Base-by-base conservation (phyloP, 1,140 invertebrate species). In the Rhagoletis zephyria region DNA sequence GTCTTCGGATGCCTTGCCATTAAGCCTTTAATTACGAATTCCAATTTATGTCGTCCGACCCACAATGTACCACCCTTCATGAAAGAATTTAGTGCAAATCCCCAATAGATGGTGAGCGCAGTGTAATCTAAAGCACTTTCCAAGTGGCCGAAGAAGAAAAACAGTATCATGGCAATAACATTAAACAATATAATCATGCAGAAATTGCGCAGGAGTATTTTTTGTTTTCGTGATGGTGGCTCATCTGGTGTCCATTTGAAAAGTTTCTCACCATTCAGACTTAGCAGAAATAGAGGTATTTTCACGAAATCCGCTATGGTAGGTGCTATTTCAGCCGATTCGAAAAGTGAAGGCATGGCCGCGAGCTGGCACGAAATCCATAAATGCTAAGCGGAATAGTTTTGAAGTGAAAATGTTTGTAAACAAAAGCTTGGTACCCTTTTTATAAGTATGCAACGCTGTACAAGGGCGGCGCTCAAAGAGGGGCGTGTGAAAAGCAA, bases 161-260 rank as follows among this genome's bases (percentile, higher is more conserved):
- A 81, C 5, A 81, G 74, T 16, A 30, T 30, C 74, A 81, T 81
- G n/a, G 16, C 16, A 14, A 12, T 2, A 3, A 81, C 19, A 56
- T 81, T 59, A 16, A 30, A 81, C 1, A 48, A 6, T 1, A 14
- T 16, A 7, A 81, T 48, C 5, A 51, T 7, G 48, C 14, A 56
- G 30, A n/a, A 81, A 5, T 9, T 12, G 51, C 74, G 14, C 1
- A 81, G 7, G 19, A 60, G 4, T 61, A 64, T 10, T 42, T 4
- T 40, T 64, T 81, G 59, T 42, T 48, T 16, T 60, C 51, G 30
- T 12, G 51, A 19, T 30, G n/a, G 10, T 60, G 40, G 61, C 7
- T 87, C 86, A 10, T 87, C 19, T 1, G 86, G 40, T 6, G 42
- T 67, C 61, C 86, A 87, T 40, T 87, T 67, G 64, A 87, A 67